Conservation (phyloP, 2,797 vertebrate genomes). For the Uromys caudimaculatus region DNA sequence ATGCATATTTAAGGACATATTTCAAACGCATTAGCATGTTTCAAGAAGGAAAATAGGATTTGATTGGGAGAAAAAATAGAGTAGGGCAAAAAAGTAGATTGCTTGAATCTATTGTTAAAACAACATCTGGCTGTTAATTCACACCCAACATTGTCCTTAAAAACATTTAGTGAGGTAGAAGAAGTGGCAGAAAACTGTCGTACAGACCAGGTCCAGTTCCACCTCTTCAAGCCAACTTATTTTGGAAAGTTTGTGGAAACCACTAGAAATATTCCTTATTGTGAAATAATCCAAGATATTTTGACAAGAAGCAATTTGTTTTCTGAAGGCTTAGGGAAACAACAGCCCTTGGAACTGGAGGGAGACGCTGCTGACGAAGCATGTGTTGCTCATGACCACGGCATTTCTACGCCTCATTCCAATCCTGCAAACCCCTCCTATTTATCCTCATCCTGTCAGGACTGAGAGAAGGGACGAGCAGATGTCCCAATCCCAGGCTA, state of each 20-base stretch:
- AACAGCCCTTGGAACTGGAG: slow-evolving; percentile 31
- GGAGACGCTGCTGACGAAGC: neutral
- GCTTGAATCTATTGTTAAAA: neutral
- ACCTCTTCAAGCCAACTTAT: neutral
- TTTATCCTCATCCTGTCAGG: slow-evolving; percentile 53
- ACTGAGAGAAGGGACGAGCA: slow-evolving; percentile 28
- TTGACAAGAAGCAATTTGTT: slow-evolving; percentile 67
- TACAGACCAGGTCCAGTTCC: neutral
- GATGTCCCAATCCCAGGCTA: slow-evolving; percentile 60
- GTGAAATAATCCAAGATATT: slow-evolving; percentile 54
- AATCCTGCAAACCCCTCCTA: neutral
- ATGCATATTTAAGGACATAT: slow-evolving; percentile 40
- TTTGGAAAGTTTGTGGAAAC: slow-evolving; percentile 14
- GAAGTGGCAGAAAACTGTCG: neutral
- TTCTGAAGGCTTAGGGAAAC: slow-evolving; percentile 61
- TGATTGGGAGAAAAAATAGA: neutral
- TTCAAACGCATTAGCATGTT: slow-evolving; percentile 17
- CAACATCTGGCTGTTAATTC: neutral
- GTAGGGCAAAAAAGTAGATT: neutral
- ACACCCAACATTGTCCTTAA: neutral
- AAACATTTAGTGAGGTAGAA: slow-evolving; percentile 19
- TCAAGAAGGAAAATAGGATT: neutral
- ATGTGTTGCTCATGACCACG: neutral
- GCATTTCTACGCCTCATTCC: slow-evolving; percentile 73
- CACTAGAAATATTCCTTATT: neutral